These are phyloP conservation scores for Penaeus japonicus DNA, from an alignment of 1,140 invertebrate genomes.

Conservation along the genomic window DNA sequence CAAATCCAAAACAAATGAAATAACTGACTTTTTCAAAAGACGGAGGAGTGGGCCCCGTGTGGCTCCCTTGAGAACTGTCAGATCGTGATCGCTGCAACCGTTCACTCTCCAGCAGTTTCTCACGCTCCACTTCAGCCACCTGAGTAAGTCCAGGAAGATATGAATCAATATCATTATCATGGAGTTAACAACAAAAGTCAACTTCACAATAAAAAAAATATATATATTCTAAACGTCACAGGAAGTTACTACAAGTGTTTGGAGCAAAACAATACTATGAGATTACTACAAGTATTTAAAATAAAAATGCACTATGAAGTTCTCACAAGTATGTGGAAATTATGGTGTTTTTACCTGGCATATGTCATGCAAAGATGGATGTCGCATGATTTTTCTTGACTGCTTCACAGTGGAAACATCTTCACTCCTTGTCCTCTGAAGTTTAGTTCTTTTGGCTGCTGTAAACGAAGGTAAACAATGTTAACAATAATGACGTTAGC, in stretches of 20 bases:
- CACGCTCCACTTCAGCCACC: constrained; percentile 48
- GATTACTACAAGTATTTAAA: too few species aligned
- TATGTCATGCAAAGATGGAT: constrained; percentile 41
- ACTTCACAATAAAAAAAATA: too few species aligned
- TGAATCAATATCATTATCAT: too few species aligned
- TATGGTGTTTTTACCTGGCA: constrained; percentile 28
- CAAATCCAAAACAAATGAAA: too few species aligned
- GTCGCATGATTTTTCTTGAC: constrained; percentile 3
- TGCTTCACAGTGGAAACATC: neutral
- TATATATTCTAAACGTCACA: too few species aligned
- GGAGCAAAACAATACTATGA: too few species aligned
- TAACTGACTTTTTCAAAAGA: neutral
- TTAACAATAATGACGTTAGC: neutral
- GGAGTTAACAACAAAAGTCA: too few species aligned
- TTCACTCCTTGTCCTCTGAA: constrained; percentile 50
- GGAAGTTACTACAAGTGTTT: too few species aligned
- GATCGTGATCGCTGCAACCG: neutral
- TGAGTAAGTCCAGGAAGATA: neutral
- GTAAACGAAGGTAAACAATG: neutral
- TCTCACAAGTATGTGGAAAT: too few species aligned
- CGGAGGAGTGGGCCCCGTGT: too few species aligned
- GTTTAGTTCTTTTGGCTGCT: constrained; percentile 24
- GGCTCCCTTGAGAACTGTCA: neutral
- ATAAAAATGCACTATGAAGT: too few species aligned
- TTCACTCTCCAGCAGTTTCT: constrained; percentile 31